Conservation (phyloP, 2,888 invertebrate species). For the Leptinotarsa juncta region DNA sequence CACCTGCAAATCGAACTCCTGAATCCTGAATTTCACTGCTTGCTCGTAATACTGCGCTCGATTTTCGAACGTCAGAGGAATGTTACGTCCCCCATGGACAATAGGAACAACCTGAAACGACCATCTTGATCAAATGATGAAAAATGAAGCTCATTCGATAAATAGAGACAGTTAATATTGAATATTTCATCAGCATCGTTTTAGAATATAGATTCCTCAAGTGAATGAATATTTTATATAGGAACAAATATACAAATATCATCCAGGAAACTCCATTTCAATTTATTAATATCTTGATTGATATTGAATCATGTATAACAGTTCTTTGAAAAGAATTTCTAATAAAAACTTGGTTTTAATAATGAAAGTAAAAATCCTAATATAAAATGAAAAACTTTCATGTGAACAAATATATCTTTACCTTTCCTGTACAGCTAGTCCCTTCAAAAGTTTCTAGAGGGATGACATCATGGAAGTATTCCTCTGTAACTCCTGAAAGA, state of each 20-base stretch:
- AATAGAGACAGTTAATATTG: background rate
- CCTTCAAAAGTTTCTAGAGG: slow-evolving; percentile 74
- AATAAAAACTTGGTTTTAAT: no score
- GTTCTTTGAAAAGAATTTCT: no score
- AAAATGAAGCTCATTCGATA: background rate
- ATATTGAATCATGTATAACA: no score
- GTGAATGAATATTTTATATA: no score
- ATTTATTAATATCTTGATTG: no score
- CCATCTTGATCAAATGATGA: background rate
- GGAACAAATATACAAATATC: no score
- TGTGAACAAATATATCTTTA: slow-evolving; percentile 36
- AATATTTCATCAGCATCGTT: background rate
- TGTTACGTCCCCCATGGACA: slow-evolving; percentile 71
- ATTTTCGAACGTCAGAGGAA: slow-evolving; percentile 72
- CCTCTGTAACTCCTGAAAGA: slow-evolving; percentile 70
- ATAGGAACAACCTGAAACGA: slow-evolving; percentile 68
- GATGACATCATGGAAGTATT: slow-evolving; percentile 72
- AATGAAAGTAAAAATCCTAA: no score
- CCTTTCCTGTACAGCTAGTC: slow-evolving; percentile 71
- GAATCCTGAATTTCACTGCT: slow-evolving; percentile 71
- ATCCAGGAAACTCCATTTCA: no score
- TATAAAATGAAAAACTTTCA: no score
- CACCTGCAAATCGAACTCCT: slow-evolving; percentile 74
- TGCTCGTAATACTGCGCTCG: slow-evolving; percentile 72
- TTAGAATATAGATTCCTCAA: no score